Conservation (phyloP, 2,888 invertebrate genomes). For the Chromoteleia sp. region DNA sequence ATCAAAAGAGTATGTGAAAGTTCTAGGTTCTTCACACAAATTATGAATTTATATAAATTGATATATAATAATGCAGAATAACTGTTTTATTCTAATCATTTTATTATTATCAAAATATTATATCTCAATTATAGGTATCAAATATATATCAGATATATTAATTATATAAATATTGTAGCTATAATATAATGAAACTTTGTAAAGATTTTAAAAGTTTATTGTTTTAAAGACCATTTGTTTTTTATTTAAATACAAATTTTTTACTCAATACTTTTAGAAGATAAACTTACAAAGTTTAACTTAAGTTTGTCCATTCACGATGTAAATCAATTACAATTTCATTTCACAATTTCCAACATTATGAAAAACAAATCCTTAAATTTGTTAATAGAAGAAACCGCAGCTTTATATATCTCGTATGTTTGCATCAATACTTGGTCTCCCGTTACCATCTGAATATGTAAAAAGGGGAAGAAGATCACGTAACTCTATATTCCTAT, state of each 20-base stretch:
- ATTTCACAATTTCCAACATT: background rate
- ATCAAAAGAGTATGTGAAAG: background rate
- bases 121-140: too few species aligned
- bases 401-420: slow-evolving; percentile 28
- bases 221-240: too few species aligned
- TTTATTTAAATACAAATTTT: too few species aligned
- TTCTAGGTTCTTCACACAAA: background rate
- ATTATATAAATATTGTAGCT: too few species aligned
- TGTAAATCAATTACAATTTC: background rate
- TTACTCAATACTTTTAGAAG: too few species aligned
- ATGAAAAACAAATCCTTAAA: background rate
- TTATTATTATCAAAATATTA: too few species aligned
- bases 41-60: background rate
- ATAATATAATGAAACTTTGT: too few species aligned
- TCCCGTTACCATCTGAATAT: slow-evolving; percentile 59
- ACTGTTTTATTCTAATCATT: slow-evolving; percentile 23
- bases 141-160: too few species aligned
- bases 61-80: background rate
- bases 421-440: slow-evolving; percentile 38
- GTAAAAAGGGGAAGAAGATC: slow-evolving; percentile 75
- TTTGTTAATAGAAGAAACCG: slow-evolving; percentile 35
- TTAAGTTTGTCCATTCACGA: too few species aligned
- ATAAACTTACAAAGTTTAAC: too few species aligned
- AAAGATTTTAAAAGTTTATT: too few species aligned
- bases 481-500: slow-evolving; percentile 76